Evolutionary conservation across 2,888 invertebrate genomes (phyloP).

Genomic region (Drosophila austrosaltans): DNA sequence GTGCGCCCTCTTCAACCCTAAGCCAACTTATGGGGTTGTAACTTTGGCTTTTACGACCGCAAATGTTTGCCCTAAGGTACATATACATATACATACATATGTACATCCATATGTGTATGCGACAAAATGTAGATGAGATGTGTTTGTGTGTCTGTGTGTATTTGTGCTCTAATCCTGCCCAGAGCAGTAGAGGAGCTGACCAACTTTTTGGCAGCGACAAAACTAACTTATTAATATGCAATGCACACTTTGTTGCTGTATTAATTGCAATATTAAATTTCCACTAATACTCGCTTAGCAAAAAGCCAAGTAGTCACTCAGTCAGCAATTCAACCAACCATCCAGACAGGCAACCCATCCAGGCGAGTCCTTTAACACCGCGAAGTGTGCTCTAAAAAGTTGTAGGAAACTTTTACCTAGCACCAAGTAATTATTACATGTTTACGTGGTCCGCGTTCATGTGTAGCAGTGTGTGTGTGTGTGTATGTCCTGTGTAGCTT

Average conservation of each 20-base stretch:
- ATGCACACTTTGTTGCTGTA: slow-evolving; percentile 78
- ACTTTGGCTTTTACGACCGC: slow-evolving; percentile 72
- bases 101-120: neutral
- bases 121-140: neutral
- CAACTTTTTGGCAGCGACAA: slow-evolving; percentile 64
- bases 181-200: slow-evolving; percentile 39
- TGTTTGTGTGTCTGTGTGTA: slow-evolving; percentile 15
- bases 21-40: slow-evolving; percentile 67
- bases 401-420: slow-evolving; percentile 51
- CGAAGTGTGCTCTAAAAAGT: slow-evolving; percentile 33
- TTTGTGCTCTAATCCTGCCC: slow-evolving; percentile 28
- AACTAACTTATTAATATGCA: slow-evolving; percentile 77
- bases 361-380: slow-evolving; percentile 7
- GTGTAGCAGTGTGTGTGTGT: slow-evolving; percentile 29
- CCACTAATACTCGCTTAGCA: slow-evolving; percentile 74
- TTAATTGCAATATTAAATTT: slow-evolving; percentile 80
- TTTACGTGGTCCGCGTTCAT: slow-evolving; percentile 50
- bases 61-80: slow-evolving; percentile 66
- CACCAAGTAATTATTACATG: slow-evolving; percentile 74
- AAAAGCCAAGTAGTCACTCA: slow-evolving; percentile 31
- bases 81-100: slow-evolving; percentile 32
- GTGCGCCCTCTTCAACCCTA: slow-evolving; percentile 45
- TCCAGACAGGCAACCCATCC: neutral
- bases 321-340: slow-evolving; percentile 10
- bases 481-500: slow-evolving; percentile 43